Evolutionary conservation across 2,888 invertebrate genomes (phyloP), one percentile per base, ranked within the genome.

Genomic region (Charanyca ferruginea): DNA sequence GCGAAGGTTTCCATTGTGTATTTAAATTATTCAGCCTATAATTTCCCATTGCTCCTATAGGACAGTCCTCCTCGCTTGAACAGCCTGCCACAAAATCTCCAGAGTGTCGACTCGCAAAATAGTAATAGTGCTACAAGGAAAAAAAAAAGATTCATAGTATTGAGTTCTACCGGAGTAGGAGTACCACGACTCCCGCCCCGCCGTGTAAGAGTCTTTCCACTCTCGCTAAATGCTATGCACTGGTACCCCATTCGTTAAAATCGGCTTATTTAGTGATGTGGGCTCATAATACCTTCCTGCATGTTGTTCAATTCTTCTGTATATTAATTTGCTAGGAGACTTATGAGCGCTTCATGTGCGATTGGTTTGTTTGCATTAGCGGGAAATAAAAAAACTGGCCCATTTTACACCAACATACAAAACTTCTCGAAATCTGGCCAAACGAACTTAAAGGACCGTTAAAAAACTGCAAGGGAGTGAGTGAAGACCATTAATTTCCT

Each of bases 141-240:
- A 42, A 13, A 13, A 28, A 54, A 38, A 51, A 0, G 25, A 44
- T 70, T 25, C 9, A 32, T 32, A 32, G 9, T n/a, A n/a, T n/a
- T n/a, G n/a, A n/a, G n/a, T n/a, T n/a, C n/a, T n/a, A n/a, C n/a
- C n/a, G n/a, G n/a, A n/a, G n/a, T n/a, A n/a, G n/a, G n/a, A n/a
- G n/a, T n/a, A n/a, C n/a, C 47, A 25, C 25, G 11, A 22, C 42
- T 45, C 42, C 49, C 28, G 18, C 35, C 16, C 16, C 16, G 38
- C 0, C 49, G 44, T 32, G 44, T 62, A 49, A 44, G 41, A 49
- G 59, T 20, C 22, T 54, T 73, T 55, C 18, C 59, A 66, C 45
- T 72, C 66, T 66, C 49, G 73, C 54, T 55, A 47, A 73, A 66
- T 55, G 71, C 71, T 66, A 66, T 60, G 73, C 71, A 72, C 49